phyloP scores from a whole-genome alignment of 2,113 vertebrate species.

The Varanus salvator region DNA sequence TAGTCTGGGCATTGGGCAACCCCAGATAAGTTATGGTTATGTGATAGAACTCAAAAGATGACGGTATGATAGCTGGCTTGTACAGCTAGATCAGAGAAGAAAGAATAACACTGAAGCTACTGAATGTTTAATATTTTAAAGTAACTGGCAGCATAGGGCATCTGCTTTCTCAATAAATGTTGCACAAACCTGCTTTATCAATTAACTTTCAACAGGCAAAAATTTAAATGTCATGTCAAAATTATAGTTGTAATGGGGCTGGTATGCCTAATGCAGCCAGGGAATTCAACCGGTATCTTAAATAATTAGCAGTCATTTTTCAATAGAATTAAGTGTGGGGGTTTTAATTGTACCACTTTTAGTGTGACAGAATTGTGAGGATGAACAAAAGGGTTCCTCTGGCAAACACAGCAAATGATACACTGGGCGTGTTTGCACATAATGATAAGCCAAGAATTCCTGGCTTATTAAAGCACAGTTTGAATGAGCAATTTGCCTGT shows the following conservation, averaged over 20 bases:
- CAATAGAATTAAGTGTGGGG: conserved; percentile 70
- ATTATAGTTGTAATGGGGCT: conserved; percentile 68
- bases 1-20: not conserved
- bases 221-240: conserved; percentile 73
- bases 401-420: conserved; percentile 55
- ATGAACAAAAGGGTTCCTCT: conserved; percentile 58
- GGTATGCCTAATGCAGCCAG: conserved; percentile 39
- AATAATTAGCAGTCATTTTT: conserved; percentile 67
- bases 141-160: conserved; percentile 40
- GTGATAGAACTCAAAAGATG: conserved; percentile 4
- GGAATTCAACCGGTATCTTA: conserved; percentile 56
- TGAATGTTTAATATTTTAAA: conserved; percentile 59
- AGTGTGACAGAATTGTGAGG: conserved; percentile 62
- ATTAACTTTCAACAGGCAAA: conserved; percentile 65
- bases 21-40: not conserved
- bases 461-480: no score
- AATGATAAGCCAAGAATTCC: not conserved
- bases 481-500: no score
- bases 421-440: not conserved
- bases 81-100: not conserved
- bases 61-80: not conserved
- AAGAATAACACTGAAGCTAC: conserved; percentile 42
- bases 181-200: conserved; percentile 55
- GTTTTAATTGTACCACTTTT: conserved; percentile 64
- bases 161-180: conserved; percentile 68